Base-by-base conservation (phyloP, 23 tunicate genomes). In the Diplosoma virens region DNA sequence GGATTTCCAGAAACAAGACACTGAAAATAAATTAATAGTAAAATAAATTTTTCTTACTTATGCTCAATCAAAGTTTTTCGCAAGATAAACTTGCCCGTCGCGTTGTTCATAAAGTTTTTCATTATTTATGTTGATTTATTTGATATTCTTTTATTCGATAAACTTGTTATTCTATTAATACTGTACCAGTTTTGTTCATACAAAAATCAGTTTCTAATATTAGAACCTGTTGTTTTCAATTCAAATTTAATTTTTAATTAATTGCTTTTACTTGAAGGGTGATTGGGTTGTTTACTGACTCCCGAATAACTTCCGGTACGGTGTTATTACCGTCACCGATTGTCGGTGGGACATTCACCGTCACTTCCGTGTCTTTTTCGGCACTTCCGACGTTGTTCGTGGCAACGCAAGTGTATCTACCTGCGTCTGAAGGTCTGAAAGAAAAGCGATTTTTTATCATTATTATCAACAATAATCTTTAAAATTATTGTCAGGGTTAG, bases 351-450 rank as follows among this genome's bases (percentile, higher is more conserved):
- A 79, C 75, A 33, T 93, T 75, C 25, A 86, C 83, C 11, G 53
- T 20, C 11, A 95, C 85, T 3, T 77, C 60, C 14, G 91, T 80
- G 1, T 79, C 33, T 71, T 86, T 90, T 30, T 64, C 82, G 68
- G 84, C 99, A 9, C 78, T 83, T 33, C 99, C 99, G 34, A 86
- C 87, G 55, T 78, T 76, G 82, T 95, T 95, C n/a, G 85, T 69
- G 20, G 95, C 97, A 27, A 71, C 84, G 65, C 99, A 95, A 9
- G 83, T 86, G 63, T 95, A 95, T 26, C 71, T 56, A 30, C 99
- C 99, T 14, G 56, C 84, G 80, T 92, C 97, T 3, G 85, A 33
- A 3, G 88, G 70, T 58, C 97, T 90, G 68, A 48, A 67, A 56
- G 6, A 56, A 9, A 41, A 7, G 11, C 11, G 24, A 55, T 16